Evolutionary conservation across 2,113 vertebrate species (phyloP), one percentile per base, ranked within the genome.

Genomic region (Pluvialis apricaria): DNA sequence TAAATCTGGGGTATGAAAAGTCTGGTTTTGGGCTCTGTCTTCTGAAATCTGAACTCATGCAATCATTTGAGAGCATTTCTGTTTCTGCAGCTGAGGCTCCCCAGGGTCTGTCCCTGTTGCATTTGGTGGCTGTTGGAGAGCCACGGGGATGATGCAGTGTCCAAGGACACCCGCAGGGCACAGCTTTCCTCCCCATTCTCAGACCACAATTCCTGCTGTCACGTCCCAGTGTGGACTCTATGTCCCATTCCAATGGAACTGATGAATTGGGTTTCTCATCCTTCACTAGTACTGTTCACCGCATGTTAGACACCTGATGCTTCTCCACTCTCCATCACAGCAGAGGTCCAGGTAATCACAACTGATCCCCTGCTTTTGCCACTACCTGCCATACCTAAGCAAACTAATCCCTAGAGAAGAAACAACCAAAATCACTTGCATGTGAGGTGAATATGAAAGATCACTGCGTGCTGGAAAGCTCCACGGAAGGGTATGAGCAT

Each of bases 281-380:
- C 6, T 29, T 51, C 10, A 5, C n/a, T 58, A 3, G 7, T 5
- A 2, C 26, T 44, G n/a, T 5, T 42, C 24, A 34, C 22, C 1
- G 1, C 13, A 25, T 0, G 1, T 62, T 54, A 29, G 55, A 36
- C 13, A 40, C 5, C 10, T 1, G 3, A 8, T 24, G 13, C 2
- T 61, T 71, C 42, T 28, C n/a, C 61, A 47, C 13, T 10, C 16
- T 71, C n/a, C 8, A 6, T 47, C 44, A 12, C 20, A 82, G 25
- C 38, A 38, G 17, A 73, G 19, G 6, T 64, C 47, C 10, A 32
- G 21, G 22, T 55, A 70, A 25, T 6, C 11, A 44, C 11, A 71
- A 8, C 18, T 13, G 26, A 47, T 70, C 10, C 9, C 10, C 22
- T 70, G 31, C 6, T 84, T n/a, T 58, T 71, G 25, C 34, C 42